phyloP scores from a whole-genome alignment of 1,140 invertebrate species.

The Medauroidea extradentata region DNA sequence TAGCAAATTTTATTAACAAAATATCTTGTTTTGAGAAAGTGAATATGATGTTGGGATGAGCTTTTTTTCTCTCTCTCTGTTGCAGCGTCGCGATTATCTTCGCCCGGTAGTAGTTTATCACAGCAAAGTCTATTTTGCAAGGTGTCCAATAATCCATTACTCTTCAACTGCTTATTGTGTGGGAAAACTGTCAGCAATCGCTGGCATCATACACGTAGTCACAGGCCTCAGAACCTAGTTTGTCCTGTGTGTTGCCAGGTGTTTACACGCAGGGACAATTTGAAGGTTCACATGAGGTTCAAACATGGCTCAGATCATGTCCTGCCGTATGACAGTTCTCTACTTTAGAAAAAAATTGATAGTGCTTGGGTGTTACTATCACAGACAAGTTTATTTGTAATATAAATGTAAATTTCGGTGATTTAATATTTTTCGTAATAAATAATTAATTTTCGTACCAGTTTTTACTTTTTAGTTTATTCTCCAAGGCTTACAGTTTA shows the following conservation, averaged over 20 bases:
- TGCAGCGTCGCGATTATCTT: background rate
- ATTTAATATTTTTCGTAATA: no score
- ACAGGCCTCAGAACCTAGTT: constrained; percentile 62
- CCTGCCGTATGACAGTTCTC: background rate
- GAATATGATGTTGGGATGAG: background rate
- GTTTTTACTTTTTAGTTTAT: no score
- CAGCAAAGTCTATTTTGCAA: constrained; percentile 6
- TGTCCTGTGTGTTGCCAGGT: constrained; percentile 62
- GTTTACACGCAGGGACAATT: constrained; percentile 64
- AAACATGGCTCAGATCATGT: constrained; percentile 50
- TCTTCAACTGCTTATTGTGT: constrained; percentile 55
- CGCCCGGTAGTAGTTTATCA: background rate
- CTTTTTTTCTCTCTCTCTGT: background rate
- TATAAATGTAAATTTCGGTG: no score
- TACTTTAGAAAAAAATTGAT: background rate
- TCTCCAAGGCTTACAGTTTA: no score
- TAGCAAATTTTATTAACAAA: no score
- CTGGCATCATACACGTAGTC: constrained; percentile 66
- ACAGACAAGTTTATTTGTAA: no score
- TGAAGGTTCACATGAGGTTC: constrained; percentile 63
- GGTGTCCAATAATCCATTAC: constrained; percentile 12
- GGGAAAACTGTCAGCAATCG: constrained; percentile 67
- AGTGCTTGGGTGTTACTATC: no score
- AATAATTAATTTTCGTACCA: no score
- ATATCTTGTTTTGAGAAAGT: no score